Conservation (phyloP, 2,888 invertebrate genomes). For the Drosophila nigritarsus region DNA sequence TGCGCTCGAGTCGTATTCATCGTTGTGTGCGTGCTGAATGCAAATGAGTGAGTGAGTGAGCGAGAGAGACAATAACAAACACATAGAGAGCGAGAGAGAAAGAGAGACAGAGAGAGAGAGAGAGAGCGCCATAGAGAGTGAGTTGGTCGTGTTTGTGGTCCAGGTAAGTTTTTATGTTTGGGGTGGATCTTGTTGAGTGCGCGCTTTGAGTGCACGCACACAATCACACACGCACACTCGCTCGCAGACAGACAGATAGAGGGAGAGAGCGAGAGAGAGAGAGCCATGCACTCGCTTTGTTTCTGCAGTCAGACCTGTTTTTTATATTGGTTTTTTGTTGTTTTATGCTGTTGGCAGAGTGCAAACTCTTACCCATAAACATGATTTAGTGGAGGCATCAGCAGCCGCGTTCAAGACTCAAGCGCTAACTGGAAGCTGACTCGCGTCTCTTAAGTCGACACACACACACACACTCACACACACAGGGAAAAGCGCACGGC, state of each 20-base stretch:
- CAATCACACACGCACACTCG: slow-evolving; percentile 24
- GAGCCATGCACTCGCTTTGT: slow-evolving; percentile 25
- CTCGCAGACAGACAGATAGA: slow-evolving; percentile 1
- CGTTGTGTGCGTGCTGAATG: slow-evolving; percentile 2
- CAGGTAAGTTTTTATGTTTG: slow-evolving; percentile 47
- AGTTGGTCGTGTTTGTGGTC: slow-evolving; percentile 10
- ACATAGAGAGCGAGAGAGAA: neutral
- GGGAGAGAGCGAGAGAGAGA: slow-evolving; percentile 8
- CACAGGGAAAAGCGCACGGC: neutral
- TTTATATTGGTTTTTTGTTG: slow-evolving; percentile 1
- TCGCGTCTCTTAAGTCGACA: slow-evolving; percentile 52
- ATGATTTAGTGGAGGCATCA: slow-evolving; percentile 54
- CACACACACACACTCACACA: slow-evolving; percentile 28
- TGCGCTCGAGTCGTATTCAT: slow-evolving; percentile 39
- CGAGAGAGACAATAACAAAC: neutral
- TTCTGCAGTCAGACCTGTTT: slow-evolving; percentile 59
- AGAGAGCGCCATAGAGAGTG: slow-evolving; percentile 9
- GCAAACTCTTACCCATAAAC: slow-evolving; percentile 49
- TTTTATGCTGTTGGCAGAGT: slow-evolving; percentile 39
- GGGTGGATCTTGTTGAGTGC: slow-evolving; percentile 66
- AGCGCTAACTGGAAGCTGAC: slow-evolving; percentile 39
- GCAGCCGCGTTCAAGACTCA: slow-evolving; percentile 25
- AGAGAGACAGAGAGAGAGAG: slow-evolving; percentile 1
- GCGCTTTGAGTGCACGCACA: slow-evolving; percentile 41
- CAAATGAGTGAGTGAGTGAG: slow-evolving; percentile 7